phyloP scores from a whole-genome alignment of 2,113 vertebrate genomes.

The Calyptommatus sinebrachiatus region DNA sequence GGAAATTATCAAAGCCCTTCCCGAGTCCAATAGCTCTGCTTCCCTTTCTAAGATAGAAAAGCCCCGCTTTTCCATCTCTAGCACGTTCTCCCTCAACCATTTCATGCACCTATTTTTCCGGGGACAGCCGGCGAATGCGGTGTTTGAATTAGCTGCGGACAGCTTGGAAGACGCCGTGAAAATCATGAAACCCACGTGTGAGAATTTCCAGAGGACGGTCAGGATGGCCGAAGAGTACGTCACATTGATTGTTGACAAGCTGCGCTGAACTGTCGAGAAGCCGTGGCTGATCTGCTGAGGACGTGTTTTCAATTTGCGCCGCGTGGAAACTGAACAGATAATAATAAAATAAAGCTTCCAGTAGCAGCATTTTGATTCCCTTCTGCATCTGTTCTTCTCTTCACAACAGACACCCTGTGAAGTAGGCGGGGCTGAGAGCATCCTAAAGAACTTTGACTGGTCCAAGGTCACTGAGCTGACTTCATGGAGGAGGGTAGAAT shows the following conservation, averaged over 20 bases:
- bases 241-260: slow-evolving; percentile 4
- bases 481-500: no score
- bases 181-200: slow-evolving; percentile 41
- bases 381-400: background rate
- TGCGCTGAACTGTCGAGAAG: background rate
- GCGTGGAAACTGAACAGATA: slow-evolving; percentile 16
- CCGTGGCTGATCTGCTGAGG: slow-evolving; percentile 26
- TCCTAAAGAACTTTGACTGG: no score
- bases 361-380: slow-evolving; percentile 7
- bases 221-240: slow-evolving; percentile 34
- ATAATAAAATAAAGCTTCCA: background rate
- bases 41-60: background rate
- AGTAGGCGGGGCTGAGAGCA: no score
- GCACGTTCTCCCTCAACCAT: slow-evolving; percentile 13
- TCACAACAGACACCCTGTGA: no score
- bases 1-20: slow-evolving; percentile 26
- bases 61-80: background rate
- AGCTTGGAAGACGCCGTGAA: slow-evolving; percentile 49
- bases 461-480: no score
- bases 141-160: slow-evolving; percentile 37
- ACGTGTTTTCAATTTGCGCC: slow-evolving; percentile 19
- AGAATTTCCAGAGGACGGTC: slow-evolving; percentile 43
- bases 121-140: slow-evolving; percentile 25
- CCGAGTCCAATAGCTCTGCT: background rate
- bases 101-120: slow-evolving; percentile 35